Evolutionary conservation across 2,888 invertebrate genomes (phyloP), one percentile per base, ranked within the genome.

Genomic region (Ischnus inquisitorius): DNA sequence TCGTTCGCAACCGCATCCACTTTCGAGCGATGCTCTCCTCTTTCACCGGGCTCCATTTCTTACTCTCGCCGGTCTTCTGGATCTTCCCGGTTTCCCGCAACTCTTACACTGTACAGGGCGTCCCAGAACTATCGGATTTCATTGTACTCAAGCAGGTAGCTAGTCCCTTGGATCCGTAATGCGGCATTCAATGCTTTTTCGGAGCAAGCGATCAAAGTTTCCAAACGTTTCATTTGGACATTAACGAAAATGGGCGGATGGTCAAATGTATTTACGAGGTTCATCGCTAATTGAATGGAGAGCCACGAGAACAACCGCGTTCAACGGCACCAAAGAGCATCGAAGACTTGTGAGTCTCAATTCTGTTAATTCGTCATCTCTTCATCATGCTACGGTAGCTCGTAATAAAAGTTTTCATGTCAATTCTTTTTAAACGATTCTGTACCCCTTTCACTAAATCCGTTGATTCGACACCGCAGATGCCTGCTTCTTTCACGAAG

Each of bases 1-100:
- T 72, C 60, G 54, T 69, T 22, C 60, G 64, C 74, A 68, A 68
- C 74, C 65, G 28, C 65, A 74, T 69, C 76, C 51, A 57, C 62
- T 76, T 79, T 71, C 79, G 76, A 62, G 5, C 57, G 54, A 74
- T 72, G 51, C 76, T 84, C 74, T 75, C 76, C 75, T 76, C 60
- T 68, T 69, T 81, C 67, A 43, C 54, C 34, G 41, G 25, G 60
- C 72, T 79, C 60, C 71, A 64, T 68, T 82, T 79, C 81, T 79
- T 54, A 67, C 81, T 68, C 74, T 39, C 67, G 77, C 67, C 57
- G 76, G 67, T 76, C 67, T 65, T 79, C 77, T 75, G 51, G 22
- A 64, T 74, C 34, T 79, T 82, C 54, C 71, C 62, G 82, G 75
- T 82, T n/a, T 82, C 57, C 68, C 67, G 54, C 41, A 60, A 22